Percentiles rank a stretch among this genome's conserved stretches.
Evolutionary conservation across 1,140 invertebrate species (phyloP).

Genomic region (Odontomachus brunneus): DNA sequence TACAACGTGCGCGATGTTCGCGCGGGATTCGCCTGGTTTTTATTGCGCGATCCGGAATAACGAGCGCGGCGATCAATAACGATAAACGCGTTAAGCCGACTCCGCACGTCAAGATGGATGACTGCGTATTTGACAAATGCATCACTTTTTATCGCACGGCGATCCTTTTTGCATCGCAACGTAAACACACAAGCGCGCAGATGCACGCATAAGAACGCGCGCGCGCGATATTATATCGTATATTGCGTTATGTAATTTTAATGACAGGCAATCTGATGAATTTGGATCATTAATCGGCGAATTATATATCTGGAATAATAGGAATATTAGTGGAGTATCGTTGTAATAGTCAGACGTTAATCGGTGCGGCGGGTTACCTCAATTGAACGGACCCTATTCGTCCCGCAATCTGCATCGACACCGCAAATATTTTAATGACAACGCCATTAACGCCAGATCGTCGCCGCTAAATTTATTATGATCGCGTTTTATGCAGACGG

Average conservation of each 20-base stretch:
- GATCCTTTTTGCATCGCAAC: neutral
- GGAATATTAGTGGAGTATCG: slow-evolving; percentile 6
- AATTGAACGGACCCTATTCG: too few relatives aligned
- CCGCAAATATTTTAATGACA: slow-evolving; percentile 7
- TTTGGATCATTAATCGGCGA: neutral
- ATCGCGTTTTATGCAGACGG: neutral
- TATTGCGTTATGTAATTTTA: neutral
- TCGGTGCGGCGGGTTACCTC: neutral
- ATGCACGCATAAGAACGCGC: too few relatives aligned
- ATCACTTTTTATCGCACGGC: neutral
- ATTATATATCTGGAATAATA: slow-evolving; percentile 6
- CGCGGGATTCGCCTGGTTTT: neutral
- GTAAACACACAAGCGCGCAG: too few relatives aligned
- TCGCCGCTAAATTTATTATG: neutral
- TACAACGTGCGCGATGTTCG: neutral
- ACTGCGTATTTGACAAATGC: neutral
- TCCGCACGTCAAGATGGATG: neutral
- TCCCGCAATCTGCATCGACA: too few relatives aligned
- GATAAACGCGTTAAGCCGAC: slow-evolving; percentile 2
- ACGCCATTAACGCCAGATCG: neutral
- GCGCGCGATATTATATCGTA: neutral
- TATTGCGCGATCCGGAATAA: neutral
- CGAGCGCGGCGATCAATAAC: neutral
- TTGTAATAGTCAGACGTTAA: slow-evolving; percentile 8
- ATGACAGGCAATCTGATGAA: neutral